Evolutionary conservation across 1,140 invertebrate genomes (phyloP).

Genomic region (Battus philenor): DNA sequence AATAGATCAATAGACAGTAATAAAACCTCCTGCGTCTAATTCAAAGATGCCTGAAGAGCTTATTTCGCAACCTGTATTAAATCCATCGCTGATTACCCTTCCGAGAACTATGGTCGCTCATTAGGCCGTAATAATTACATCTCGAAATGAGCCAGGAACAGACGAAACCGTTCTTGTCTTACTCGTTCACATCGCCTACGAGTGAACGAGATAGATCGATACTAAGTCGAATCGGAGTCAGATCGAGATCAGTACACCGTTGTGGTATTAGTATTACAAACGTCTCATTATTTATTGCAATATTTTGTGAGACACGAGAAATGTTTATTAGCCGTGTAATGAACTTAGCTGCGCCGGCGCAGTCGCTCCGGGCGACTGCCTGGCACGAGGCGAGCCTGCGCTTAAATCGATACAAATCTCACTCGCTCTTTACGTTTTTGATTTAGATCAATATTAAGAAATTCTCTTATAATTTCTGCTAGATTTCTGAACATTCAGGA

Average conservation of each 20-base stretch:
- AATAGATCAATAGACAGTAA: too few relatives aligned
- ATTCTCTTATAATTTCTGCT: too few relatives aligned
- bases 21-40: too few relatives aligned
- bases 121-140: constrained; percentile 47
- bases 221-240: constrained; percentile 41
- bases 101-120: constrained; percentile 38
- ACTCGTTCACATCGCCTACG: constrained; percentile 20
- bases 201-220: constrained; percentile 40
- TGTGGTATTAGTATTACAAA: constrained; percentile 55
- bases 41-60: constrained; percentile 27
- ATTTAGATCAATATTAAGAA: too few relatives aligned
- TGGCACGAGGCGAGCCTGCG: too few relatives aligned
- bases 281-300: constrained; percentile 55
- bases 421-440: too few relatives aligned
- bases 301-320: constrained; percentile 33
- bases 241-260: constrained; percentile 47
- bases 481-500: too few relatives aligned
- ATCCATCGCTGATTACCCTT: constrained; percentile 39
- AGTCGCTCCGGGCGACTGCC: neutral
- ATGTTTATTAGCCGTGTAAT: constrained; percentile 32
- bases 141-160: constrained; percentile 33
- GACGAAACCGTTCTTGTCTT: constrained; percentile 31
- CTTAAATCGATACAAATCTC: too few relatives aligned
- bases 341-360: constrained; percentile 20
- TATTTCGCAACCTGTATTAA: constrained; percentile 30